These are phyloP conservation scores for Neodontobutis hainanensis DNA, from an alignment of 2,113 vertebrate species.

Conservation along the genomic window DNA sequence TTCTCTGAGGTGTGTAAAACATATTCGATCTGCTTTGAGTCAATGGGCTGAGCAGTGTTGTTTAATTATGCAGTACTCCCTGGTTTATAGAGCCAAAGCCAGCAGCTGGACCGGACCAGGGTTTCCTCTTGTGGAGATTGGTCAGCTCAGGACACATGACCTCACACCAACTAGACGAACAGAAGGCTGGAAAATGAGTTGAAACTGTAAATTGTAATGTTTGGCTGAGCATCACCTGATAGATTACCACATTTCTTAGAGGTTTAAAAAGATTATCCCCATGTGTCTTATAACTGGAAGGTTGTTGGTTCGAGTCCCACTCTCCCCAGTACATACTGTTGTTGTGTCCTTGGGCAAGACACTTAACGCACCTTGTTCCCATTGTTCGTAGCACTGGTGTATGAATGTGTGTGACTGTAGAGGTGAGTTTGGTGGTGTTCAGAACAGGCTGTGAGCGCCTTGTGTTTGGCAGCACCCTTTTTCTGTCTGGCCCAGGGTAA, in stretches of 20 bases:
- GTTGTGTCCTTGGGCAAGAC: no score
- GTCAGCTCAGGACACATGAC: conserved; percentile 1
- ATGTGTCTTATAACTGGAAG: no score
- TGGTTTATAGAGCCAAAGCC: background rate
- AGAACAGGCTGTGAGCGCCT: no score
- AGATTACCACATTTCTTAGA: conserved; percentile 14
- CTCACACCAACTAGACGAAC: background rate
- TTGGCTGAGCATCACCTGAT: conserved; percentile 11
- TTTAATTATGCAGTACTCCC: conserved; percentile 5
- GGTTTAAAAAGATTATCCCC: background rate
- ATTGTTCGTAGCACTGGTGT: no score
- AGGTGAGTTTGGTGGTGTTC: no score
- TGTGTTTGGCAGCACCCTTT: no score
- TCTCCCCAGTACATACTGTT: no score
- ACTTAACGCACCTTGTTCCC: no score
- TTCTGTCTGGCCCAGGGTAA: no score
- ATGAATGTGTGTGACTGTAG: no score
- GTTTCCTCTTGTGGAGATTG: conserved; percentile 4
- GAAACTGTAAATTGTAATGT: background rate
- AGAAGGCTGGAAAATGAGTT: background rate
- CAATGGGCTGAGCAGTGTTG: conserved; percentile 1
- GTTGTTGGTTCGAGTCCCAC: no score
- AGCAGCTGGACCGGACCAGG: background rate
- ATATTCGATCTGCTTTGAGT: conserved; percentile 6
- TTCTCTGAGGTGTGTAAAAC: conserved; percentile 2